Evolutionary conservation across 2,113 vertebrate genomes (phyloP).

Genomic region (Corythaixoides concolor): DNA sequence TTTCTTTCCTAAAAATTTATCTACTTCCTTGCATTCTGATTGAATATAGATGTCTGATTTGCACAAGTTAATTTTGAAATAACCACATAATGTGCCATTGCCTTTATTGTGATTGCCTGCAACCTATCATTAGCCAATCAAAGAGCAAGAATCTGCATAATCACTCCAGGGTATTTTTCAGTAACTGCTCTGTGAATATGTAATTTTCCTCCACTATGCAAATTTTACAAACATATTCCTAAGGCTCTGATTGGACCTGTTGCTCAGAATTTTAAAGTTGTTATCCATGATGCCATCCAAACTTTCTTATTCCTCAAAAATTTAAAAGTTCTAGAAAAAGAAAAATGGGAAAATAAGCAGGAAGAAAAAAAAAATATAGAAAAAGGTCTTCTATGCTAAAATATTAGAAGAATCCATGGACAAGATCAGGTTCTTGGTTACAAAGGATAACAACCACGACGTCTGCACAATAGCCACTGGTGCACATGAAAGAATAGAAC

Average conservation of each 20-base stretch:
- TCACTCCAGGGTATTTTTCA: conserved; percentile 4
- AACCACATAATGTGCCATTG: neutral
- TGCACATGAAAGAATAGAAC: neutral
- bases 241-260: neutral
- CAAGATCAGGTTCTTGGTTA: neutral
- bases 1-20: neutral
- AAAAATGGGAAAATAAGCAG: neutral
- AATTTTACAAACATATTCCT: neutral
- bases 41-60: conserved; percentile 35
- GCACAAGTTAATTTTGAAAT: conserved; percentile 51
- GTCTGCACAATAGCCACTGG: neutral
- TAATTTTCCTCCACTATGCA: conserved; percentile 19
- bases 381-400: neutral
- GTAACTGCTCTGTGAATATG: conserved; percentile 15
- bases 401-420: neutral
- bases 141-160: conserved; percentile 37
- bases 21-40: conserved; percentile 27
- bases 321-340: neutral
- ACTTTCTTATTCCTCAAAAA: neutral
- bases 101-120: conserved; percentile 44
- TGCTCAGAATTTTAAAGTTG: conserved; percentile 28
- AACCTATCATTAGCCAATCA: conserved; percentile 60
- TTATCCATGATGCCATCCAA: neutral
- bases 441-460: neutral
- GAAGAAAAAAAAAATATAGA: neutral